Evolutionary conservation across 2,113 vertebrate genomes (phyloP).

Genomic region (Otocyon megalotis): DNA sequence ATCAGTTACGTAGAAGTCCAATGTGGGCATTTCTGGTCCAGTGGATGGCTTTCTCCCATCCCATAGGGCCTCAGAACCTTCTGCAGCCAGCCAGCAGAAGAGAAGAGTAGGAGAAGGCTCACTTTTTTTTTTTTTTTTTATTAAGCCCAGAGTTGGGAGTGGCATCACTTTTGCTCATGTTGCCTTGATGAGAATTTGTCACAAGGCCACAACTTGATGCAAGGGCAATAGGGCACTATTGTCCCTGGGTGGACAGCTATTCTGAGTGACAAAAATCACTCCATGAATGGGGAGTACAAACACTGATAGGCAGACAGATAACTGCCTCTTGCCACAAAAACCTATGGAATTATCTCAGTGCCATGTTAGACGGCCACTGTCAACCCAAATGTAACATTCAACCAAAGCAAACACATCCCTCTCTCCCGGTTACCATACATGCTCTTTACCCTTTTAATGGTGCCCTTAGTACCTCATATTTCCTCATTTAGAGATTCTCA

Average conservation of each 20-base stretch:
- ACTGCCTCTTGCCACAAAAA: not conserved
- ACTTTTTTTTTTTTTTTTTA: not conserved
- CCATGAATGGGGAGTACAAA: not conserved
- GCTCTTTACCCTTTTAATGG: not conserved
- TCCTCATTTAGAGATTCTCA: slow-evolving; percentile 16
- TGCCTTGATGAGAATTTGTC: not conserved
- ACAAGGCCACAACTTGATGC: not conserved
- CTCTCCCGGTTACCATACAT: not conserved
- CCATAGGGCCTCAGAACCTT: not conserved
- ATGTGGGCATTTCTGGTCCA: not conserved
- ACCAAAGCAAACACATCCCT: not conserved
- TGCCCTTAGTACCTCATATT: not conserved
- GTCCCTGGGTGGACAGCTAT: not conserved
- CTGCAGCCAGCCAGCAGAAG: not conserved
- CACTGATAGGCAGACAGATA: not conserved
- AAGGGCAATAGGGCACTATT: not conserved
- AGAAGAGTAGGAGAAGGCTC: not conserved
- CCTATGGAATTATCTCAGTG: not conserved
- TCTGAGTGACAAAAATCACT: not conserved
- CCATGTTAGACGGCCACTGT: not conserved
- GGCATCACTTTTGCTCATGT: not conserved
- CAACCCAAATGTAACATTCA: not conserved
- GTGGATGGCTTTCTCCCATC: not conserved
- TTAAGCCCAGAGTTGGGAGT: not conserved
- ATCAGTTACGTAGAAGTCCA: not conserved